A percentile compares a stretch with the other conserved stretches of the same genome.
These are phyloP conservation scores for Darevskia nairensis DNA, from an alignment of 2,797 vertebrate genomes.

Conservation along the genomic window DNA sequence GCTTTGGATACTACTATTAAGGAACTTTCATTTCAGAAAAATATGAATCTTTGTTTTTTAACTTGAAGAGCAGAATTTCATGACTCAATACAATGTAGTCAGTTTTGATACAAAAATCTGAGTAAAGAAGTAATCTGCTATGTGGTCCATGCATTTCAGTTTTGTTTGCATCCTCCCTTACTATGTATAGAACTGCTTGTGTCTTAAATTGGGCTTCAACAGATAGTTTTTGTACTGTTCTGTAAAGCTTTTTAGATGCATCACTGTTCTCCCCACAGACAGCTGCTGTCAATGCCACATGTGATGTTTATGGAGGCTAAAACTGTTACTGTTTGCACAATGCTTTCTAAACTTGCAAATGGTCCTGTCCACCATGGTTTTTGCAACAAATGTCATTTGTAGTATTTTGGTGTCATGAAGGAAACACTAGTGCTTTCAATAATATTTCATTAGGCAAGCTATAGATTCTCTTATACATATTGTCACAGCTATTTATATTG, in stretches of 20 bases:
- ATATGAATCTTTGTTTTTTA: not conserved
- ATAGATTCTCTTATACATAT: not conserved
- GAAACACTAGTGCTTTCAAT: not conserved
- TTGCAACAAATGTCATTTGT: constrained; percentile 45
- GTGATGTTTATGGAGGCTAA: constrained; percentile 41
- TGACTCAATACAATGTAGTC: constrained; percentile 13
- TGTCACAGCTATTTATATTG: constrained; percentile 16
- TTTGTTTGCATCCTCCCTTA: not conserved
- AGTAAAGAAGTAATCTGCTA: not conserved
- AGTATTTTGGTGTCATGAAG: constrained; percentile 41
- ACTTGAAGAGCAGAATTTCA: constrained; percentile 25
- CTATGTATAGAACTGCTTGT: constrained; percentile 15
- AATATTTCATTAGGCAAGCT: not conserved
- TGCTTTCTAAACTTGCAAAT: constrained; percentile 43
- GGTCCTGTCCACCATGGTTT: constrained; percentile 37
- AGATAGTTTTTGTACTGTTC: constrained; percentile 16
- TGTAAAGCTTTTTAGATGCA: constrained; percentile 1
- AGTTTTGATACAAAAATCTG: not conserved
- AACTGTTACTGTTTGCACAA: constrained; percentile 29
- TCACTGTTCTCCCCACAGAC: not conserved
- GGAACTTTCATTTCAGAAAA: constrained; percentile 31
- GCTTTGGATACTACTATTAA: not conserved
- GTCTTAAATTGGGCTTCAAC: constrained; percentile 21
- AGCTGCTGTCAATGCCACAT: not conserved
- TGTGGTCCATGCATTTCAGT: not conserved